phyloP scores from a whole-genome alignment of 2,888 invertebrate species.

The Adineta ricciae region DNA sequence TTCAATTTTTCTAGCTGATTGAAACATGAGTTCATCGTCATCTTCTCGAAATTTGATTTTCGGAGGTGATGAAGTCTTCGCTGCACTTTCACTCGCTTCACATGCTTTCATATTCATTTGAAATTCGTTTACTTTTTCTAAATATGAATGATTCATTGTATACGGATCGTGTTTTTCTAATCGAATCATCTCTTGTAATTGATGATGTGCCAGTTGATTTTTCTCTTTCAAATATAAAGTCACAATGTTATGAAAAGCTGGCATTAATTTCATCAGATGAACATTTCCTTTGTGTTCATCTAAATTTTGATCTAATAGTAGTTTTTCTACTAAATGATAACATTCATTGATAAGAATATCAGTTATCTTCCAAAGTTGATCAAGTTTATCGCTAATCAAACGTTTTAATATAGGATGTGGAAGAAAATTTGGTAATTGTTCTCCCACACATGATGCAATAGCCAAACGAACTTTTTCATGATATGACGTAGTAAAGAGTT shows the following conservation, averaged over 20 bases:
- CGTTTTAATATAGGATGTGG: neutral
- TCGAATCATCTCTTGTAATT: neutral
- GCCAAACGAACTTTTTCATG: neutral
- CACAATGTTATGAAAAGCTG: neutral
- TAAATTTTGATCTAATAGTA: neutral
- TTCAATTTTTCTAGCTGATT: neutral
- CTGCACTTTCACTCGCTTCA: neutral
- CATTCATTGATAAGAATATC: neutral
- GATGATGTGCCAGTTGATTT: neutral
- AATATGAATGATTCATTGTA: neutral
- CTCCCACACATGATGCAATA: neutral
- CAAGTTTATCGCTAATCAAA: neutral
- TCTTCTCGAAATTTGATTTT: neutral
- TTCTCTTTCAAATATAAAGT: neutral
- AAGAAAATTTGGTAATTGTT: slow-evolving; percentile 2
- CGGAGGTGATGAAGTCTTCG: neutral
- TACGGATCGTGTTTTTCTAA: neutral
- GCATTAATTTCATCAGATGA: neutral
- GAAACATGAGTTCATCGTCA: neutral
- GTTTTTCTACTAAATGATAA: neutral
- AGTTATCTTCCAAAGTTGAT: neutral
- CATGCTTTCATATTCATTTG: neutral
- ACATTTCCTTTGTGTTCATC: neutral
- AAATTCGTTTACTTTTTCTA: neutral
- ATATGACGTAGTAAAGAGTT: neutral